These are phyloP conservation scores for Choristoneura fumiferana DNA, from an alignment of 1,140 invertebrate genomes.

Conservation along the genomic window DNA sequence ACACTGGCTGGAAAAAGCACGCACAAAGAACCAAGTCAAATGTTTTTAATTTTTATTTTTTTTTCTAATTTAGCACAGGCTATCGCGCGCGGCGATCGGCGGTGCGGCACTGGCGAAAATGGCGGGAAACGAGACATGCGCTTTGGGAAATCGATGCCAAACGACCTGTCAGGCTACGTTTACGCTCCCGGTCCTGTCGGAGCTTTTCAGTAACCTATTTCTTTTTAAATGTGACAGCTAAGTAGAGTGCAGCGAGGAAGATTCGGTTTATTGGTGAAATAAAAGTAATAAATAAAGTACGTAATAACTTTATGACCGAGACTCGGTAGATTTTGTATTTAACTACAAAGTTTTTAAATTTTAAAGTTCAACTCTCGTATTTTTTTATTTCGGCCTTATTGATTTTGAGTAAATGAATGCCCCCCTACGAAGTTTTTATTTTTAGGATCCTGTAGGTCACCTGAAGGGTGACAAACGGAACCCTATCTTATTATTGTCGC, in stretches of 20 bases:
- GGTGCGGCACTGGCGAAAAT: constrained; percentile 43
- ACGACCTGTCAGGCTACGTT: constrained; percentile 30
- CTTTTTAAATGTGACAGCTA: not conserved
- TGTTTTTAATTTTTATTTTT: constrained; percentile 10
- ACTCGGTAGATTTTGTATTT: no score
- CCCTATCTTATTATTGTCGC: no score
- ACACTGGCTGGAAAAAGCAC: constrained; percentile 6
- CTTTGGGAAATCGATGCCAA: constrained; percentile 68
- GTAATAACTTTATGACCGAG: no score
- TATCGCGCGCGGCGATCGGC: constrained; percentile 35
- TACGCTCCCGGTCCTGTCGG: constrained; percentile 42
- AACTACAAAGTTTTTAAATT: no score
- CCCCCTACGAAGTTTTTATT: no score
- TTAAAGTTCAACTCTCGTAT: no score
- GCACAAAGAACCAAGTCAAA: constrained; percentile 8
- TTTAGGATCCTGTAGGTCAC: no score
- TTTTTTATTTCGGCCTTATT: no score
- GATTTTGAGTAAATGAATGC: no score
- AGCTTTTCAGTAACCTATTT: constrained; percentile 34
- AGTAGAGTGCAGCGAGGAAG: no score
- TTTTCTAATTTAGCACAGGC: constrained; percentile 22
- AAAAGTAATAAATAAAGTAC: constrained; percentile 31
- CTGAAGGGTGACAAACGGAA: no score
- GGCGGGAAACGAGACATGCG: constrained; percentile 69
- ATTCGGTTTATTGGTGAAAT: not conserved